Evolutionary conservation across 2,113 vertebrate genomes (phyloP).

Genomic region (Mus spicilegus): DNA sequence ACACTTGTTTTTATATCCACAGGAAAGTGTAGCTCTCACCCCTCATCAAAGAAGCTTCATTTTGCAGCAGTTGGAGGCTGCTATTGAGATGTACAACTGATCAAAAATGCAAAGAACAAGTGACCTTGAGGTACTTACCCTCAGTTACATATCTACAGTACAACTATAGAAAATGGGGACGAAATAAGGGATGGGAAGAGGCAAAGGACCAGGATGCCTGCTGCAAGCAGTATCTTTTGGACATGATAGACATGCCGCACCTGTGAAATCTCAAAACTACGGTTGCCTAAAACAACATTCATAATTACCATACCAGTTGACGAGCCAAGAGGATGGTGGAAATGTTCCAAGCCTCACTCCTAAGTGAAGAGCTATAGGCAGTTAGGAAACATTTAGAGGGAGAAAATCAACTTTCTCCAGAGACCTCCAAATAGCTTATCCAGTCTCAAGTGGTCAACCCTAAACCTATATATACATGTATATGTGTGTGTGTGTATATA

Average conservation of each 20-base stretch:
- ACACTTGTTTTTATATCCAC: background rate
- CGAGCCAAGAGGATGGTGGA: background rate
- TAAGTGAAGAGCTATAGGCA: background rate
- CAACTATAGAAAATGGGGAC: background rate
- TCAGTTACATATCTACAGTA: background rate
- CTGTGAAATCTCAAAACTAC: background rate
- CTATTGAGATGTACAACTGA: background rate
- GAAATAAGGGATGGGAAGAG: background rate
- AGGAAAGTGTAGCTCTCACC: background rate
- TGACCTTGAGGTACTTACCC: no score
- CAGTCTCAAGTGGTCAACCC: background rate
- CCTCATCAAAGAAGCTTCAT: background rate
- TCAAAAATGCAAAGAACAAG: background rate
- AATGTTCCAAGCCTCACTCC: background rate
- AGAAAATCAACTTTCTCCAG: background rate
- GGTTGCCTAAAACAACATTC: background rate
- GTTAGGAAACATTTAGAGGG: background rate
- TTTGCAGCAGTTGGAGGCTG: background rate
- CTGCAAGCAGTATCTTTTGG: background rate
- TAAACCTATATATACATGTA: background rate
- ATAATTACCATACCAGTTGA: background rate
- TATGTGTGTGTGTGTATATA: no score
- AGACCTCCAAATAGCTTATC: background rate
- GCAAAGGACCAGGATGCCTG: background rate
- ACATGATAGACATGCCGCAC: background rate